Conservation (phyloP, 2,888 invertebrate species). For the Cephus nigrinus region DNA sequence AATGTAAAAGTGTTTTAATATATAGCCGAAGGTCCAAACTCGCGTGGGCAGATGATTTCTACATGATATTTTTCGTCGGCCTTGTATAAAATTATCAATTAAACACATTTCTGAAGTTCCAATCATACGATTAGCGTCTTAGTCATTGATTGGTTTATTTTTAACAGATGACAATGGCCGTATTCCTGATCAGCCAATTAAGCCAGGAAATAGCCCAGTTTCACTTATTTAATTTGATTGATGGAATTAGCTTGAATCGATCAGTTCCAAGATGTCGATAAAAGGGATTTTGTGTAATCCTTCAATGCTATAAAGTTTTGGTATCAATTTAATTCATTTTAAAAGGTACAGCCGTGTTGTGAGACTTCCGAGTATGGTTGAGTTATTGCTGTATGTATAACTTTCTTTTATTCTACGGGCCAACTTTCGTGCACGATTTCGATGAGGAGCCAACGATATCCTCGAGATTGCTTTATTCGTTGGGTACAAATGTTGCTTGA, state of each 20-base stretch:
- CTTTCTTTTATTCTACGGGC: background rate
- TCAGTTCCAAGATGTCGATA: background rate
- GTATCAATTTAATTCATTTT: background rate
- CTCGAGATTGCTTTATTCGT: background rate
- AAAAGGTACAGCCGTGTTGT: background rate
- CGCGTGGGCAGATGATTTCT: conserved; percentile 12
- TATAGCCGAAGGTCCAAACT: conserved; percentile 4
- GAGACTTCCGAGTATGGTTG: background rate
- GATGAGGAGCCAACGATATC: background rate
- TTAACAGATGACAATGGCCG: too few relatives aligned
- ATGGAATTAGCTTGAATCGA: background rate
- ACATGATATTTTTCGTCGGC: background rate
- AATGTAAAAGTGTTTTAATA: conserved; percentile 12
- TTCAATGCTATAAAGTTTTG: background rate
- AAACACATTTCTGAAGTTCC: background rate
- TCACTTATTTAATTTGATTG: background rate
- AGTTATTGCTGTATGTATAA: background rate
- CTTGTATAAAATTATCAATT: background rate
- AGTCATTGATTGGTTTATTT: background rate
- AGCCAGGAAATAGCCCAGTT: background rate
- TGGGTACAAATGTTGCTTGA: background rate
- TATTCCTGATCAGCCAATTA: too few relatives aligned
- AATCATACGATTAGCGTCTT: background rate
- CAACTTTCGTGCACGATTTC: background rate
- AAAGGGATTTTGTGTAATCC: background rate